Conservation (phyloP, 2,113 vertebrate genomes). For the Myocastor coypus region DNA sequence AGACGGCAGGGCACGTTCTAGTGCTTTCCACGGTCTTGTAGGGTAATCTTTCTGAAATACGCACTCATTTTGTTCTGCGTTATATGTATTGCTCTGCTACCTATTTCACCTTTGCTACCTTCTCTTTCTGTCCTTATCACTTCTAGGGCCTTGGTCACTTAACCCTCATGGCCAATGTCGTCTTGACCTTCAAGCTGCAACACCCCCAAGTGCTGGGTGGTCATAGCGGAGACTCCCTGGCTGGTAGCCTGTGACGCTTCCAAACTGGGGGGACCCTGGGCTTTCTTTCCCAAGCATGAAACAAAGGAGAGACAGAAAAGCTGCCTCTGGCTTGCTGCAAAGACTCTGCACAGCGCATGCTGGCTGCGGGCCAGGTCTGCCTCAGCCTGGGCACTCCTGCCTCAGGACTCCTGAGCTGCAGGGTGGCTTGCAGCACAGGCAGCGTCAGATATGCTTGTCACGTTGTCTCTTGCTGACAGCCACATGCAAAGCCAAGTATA, state of each 20-base stretch:
- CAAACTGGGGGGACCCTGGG: not conserved
- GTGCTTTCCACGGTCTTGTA: not conserved
- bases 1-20: not conserved
- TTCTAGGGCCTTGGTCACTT: not conserved
- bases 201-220: not conserved
- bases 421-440: slow-evolving; percentile 52
- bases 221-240: not conserved
- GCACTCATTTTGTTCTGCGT: not conserved
- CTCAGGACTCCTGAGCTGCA: slow-evolving; percentile 37
- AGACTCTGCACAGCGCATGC: not conserved
- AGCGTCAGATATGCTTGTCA: slow-evolving; percentile 56
- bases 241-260: not conserved
- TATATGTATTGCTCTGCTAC: not conserved
- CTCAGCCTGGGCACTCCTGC: slow-evolving; percentile 12
- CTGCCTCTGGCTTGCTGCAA: slow-evolving; percentile 34
- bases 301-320: not conserved
- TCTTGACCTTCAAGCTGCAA: slow-evolving; percentile 37
- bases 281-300: slow-evolving; percentile 47
- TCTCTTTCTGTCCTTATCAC: not conserved
- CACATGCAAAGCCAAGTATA: not conserved
- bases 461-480: not conserved
- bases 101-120: not conserved
- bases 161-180: not conserved
- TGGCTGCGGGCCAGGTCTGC: slow-evolving; percentile 18
- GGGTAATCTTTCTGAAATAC: not conserved